phyloP scores from a whole-genome alignment of 2,113 vertebrate species.

The human (Homo sapiens) region GRCh38 chr22:36638501-36639000 shows the following conservation, averaged over 20 bases:
- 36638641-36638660: not conserved
- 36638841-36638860: not conserved
- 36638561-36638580: not conserved
- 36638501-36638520: not conserved
- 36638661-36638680: not conserved
- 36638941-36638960: not conserved
- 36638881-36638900: constrained; percentile 19
- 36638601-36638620: not conserved
- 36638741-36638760: not conserved
- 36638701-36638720: not conserved
- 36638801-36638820: not conserved
- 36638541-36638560: not conserved
- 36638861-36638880: not conserved
- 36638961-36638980: constrained; percentile 52
- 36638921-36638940: not conserved
- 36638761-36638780: not conserved
- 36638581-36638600: not conserved
- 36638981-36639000: not conserved
- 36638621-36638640: not conserved
- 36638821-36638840: not conserved
- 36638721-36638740: not conserved
- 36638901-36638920: not conserved
- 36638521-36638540: not conserved
- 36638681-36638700: not conserved
- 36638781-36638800: not conserved